A percentile compares a stretch with the other conserved stretches of the same genome.
phyloP scores from a whole-genome alignment of 2,797 vertebrate genomes.

The Tenualosa ilisha region DNA sequence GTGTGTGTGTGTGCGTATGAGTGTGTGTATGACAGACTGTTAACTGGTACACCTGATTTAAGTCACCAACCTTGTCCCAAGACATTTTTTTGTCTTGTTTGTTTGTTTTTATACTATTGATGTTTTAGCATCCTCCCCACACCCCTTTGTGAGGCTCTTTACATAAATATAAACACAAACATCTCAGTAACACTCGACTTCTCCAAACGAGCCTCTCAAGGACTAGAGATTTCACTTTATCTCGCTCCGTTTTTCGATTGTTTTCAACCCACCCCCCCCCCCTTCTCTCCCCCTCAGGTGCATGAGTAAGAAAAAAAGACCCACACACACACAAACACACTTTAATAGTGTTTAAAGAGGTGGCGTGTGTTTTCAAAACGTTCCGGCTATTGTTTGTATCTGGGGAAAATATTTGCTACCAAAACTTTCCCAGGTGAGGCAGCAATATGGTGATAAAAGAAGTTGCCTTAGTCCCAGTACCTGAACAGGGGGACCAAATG shows the following conservation, averaged over 20 bases:
- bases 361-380: neutral
- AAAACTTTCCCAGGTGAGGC: slow-evolving; percentile 3
- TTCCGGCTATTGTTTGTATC: neutral
- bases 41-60: slow-evolving; percentile 40
- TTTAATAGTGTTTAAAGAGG: neutral
- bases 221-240: neutral
- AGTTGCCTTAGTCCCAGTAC: slow-evolving; percentile 45
- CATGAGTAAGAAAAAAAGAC: neutral
- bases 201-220: neutral
- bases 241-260: slow-evolving; percentile 34
- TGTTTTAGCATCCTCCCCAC: neutral
- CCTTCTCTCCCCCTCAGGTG: neutral
- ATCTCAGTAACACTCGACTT: slow-evolving; percentile 1
- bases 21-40: slow-evolving; percentile 30
- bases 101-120: neutral
- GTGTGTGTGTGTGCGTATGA: slow-evolving; percentile 51
- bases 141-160: neutral
- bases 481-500: slow-evolving; percentile 45
- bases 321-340: neutral
- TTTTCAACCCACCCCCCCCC: neutral
- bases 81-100: neutral
- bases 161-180: neutral
- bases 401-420: slow-evolving; percentile 12
- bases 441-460: neutral
- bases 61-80: slow-evolving; percentile 24